Evolutionary conservation across 2,888 invertebrate species (phyloP), one percentile per base, ranked within the genome.

Genomic region (Drosophila maculinotata): DNA sequence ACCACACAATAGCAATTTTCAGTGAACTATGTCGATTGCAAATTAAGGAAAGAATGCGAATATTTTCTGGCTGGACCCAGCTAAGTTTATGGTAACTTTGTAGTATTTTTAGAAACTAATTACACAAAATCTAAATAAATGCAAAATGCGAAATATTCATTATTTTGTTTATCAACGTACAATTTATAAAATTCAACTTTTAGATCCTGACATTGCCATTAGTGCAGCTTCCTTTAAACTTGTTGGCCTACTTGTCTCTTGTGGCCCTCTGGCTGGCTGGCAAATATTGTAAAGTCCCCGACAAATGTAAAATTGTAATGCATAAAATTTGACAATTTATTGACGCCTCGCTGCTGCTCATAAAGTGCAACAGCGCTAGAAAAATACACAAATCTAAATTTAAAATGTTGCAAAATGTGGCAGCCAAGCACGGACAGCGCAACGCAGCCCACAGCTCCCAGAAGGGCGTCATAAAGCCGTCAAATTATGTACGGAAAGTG

Each of bases 291-390:
- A 25, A 63, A 57, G 41, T 36, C 23, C 10, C 48, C 70, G 74
- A 70, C 74, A 74, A 74, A 71, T 56, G 36, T 36, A 42, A 68
- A 76, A 69, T 64, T 51, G 71, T 39, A 54, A 56, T 69, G 79
- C 87, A 88, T 82, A 87, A 86, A 87, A 86, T 88, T 87, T 88
- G 84, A 85, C 88, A 88, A 88, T 88, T 89, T 89, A 89, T 87
- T 83, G 88, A 87, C 88, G 87, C 79, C 80, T 71, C 33, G 69
- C 36, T 78, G 78, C 69, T 47, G 67, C 70, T 62, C 76, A 57
- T 65, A 72, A 75, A 70, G 35, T 75, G 60, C 60, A 68, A 10
- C 45, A 64, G 59, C 62, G 52, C 47, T 47, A 67, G 17, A 52
- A 48, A 57, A 69, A 59, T 57, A 72, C 56, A 74, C 72, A 71